Evolutionary conservation across 2,113 vertebrate species (phyloP).

Genomic region (Ifrita kowaldi): DNA sequence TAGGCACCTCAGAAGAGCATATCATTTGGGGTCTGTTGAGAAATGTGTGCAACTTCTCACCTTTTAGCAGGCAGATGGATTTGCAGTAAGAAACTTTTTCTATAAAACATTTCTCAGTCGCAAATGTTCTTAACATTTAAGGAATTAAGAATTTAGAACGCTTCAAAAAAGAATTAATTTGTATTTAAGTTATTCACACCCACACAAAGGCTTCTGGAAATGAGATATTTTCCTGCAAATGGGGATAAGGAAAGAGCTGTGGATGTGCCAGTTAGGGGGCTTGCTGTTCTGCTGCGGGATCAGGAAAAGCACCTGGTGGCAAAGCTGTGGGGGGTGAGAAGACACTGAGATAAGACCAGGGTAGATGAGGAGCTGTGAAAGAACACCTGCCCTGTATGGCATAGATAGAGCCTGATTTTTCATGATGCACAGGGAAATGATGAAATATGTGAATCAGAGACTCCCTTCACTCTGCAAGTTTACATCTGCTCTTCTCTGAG

Average conservation of each 20-base stretch:
- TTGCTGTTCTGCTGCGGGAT: neutral
- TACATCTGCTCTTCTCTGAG: neutral
- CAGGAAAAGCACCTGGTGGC: neutral
- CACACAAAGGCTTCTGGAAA: neutral
- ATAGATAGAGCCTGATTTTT: neutral
- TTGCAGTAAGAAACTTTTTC: neutral
- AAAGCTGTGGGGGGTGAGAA: neutral
- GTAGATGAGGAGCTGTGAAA: neutral
- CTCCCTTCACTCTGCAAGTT: neutral
- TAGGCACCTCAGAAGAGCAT: neutral
- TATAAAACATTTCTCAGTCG: neutral
- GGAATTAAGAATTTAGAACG: neutral
- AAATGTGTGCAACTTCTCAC: neutral
- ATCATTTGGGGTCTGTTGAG: neutral
- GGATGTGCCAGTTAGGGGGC: neutral
- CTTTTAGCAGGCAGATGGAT: neutral
- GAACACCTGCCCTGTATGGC: neutral
- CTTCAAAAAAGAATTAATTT: conserved; percentile 17
- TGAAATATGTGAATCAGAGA: neutral
- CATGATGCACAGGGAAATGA: neutral
- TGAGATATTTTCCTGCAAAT: neutral
- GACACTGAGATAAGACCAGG: neutral
- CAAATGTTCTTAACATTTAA: neutral
- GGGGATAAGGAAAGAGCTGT: neutral
- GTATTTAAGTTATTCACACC: neutral